Conservation (phyloP, 2,113 vertebrate genomes). For the Myrmecophaga tridactyla region DNA sequence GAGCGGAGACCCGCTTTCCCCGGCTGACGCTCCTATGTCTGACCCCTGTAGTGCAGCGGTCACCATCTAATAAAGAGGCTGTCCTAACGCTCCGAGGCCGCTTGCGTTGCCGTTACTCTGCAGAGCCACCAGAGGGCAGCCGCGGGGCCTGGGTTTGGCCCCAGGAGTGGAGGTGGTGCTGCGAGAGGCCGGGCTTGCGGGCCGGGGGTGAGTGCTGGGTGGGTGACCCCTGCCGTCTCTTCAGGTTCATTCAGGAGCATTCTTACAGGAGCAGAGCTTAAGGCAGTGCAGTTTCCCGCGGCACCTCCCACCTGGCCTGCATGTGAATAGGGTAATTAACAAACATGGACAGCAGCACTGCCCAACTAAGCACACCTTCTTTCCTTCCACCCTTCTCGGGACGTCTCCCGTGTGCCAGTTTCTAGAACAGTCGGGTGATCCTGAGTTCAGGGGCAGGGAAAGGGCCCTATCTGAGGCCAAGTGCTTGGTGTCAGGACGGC, state of each 20-base stretch:
- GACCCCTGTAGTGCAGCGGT: background rate
- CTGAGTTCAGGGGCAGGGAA: too few species aligned
- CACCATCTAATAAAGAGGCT: conserved; percentile 54
- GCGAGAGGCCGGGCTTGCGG: background rate
- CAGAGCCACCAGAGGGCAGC: conserved; percentile 27
- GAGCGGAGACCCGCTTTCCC: background rate
- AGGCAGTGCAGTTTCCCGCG: background rate
- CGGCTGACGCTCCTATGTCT: background rate
- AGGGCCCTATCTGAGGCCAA: background rate
- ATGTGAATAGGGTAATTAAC: background rate
- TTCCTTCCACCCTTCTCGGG: too few species aligned
- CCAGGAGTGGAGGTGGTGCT: rapidly evolving
- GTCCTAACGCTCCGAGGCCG: rapidly evolving
- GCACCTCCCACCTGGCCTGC: too few species aligned
- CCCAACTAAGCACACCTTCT: too few species aligned
- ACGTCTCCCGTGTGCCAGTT: too few species aligned
- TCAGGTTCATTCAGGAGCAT: background rate
- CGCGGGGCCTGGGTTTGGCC: rapidly evolving
- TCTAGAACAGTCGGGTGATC: too few species aligned
- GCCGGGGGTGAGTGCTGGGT: too few species aligned
- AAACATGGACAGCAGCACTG: rapidly evolving
- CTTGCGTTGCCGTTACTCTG: background rate
- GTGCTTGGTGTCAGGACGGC: background rate
- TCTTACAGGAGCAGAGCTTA: background rate
- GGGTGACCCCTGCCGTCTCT: background rate